These are phyloP conservation scores for Vireo griseus DNA, from an alignment of 2,797 vertebrate genomes.

Conservation along the genomic window DNA sequence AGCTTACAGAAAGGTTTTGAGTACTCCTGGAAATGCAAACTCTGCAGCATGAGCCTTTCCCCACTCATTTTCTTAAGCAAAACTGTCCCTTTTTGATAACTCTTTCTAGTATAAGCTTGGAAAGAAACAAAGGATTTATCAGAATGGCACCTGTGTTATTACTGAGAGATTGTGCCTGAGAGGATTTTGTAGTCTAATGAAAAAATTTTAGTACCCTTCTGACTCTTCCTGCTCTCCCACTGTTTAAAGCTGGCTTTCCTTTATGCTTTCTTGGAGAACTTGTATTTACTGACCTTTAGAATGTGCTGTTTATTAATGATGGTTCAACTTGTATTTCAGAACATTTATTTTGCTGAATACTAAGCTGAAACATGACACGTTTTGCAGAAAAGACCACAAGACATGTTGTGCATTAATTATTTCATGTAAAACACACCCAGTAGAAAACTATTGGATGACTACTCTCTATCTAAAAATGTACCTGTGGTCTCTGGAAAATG, in stretches of 20 bases:
- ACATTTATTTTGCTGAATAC: not conserved
- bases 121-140: not conserved
- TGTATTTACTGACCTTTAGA: not conserved
- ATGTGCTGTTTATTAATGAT: not conserved
- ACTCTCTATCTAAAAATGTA: not conserved
- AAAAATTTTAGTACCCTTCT: not conserved
- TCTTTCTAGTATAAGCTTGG: not conserved
- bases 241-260: not conserved
- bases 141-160: not conserved
- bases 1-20: not conserved
- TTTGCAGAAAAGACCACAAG: not conserved
- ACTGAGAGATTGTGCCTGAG: not conserved
- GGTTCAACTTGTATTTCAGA: not conserved
- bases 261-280: not conserved
- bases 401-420: not conserved
- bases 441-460: not conserved
- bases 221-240: not conserved
- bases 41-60: not conserved
- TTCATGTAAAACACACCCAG: not conserved
- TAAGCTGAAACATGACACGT: not conserved
- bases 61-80: not conserved
- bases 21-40: not conserved
- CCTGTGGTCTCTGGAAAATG: not conserved
- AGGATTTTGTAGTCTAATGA: not conserved
- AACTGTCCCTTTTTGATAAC: not conserved